phyloP scores from a whole-genome alignment of 2,797 vertebrate genomes.

The Varecia variegata region DNA sequence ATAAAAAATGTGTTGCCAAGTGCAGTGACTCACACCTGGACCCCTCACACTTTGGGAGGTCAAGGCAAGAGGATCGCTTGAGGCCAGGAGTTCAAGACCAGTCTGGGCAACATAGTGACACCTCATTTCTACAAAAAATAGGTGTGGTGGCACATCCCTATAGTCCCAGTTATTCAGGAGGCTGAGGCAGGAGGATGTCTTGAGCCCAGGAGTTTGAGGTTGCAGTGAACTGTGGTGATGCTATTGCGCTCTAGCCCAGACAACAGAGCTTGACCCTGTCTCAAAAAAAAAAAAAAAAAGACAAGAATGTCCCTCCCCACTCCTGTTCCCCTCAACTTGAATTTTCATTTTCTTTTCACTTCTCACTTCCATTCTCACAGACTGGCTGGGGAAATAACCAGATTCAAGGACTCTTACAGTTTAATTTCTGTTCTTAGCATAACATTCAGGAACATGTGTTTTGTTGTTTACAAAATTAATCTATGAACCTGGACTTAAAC shows the following conservation, averaged over 20 bases:
- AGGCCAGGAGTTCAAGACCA: no score
- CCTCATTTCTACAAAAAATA: no score
- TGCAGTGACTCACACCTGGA: no score
- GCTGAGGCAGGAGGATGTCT: neutral
- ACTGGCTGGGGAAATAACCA: neutral
- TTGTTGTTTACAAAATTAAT: constrained; percentile 32
- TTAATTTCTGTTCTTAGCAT: constrained; percentile 13
- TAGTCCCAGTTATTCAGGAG: neutral
- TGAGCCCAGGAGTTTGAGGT: neutral
- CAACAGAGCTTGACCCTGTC: neutral
- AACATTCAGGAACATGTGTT: neutral
- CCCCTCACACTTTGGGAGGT: no score
- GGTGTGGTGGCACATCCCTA: neutral
- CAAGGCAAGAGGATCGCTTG: no score
- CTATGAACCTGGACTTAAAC: neutral
- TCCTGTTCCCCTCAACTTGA: neutral
- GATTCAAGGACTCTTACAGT: neutral
- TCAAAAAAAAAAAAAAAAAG: neutral
- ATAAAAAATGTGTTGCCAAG: no score
- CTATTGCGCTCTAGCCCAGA: neutral
- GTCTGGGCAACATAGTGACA: no score
- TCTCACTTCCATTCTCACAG: neutral
- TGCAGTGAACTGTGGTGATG: neutral
- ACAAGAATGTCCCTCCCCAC: neutral
- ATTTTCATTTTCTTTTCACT: neutral